Conservation (phyloP, 2,113 vertebrate genomes). For the Laterallus jamaicensis region DNA sequence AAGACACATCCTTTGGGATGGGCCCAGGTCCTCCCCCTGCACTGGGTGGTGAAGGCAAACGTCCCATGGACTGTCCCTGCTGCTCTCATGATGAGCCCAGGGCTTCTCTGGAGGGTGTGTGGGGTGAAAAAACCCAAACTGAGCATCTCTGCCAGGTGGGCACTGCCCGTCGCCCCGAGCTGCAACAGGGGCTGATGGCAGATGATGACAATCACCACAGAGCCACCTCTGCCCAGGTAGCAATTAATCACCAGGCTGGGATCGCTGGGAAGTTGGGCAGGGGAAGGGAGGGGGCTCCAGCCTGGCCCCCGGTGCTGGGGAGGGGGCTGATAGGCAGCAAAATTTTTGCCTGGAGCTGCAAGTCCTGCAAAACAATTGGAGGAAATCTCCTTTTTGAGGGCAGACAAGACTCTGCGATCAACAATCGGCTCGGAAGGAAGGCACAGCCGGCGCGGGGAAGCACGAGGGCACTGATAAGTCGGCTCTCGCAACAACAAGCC, state of each 20-base stretch:
- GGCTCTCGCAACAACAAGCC: conserved; percentile 8
- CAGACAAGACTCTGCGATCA: conserved; percentile 64
- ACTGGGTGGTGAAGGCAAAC: neutral
- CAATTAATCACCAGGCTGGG: neutral
- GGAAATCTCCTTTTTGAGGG: conserved; percentile 66
- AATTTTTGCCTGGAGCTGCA: conserved; percentile 12
- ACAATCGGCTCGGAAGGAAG: conserved; percentile 80
- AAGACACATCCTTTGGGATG: neutral
- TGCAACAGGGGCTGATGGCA: neutral
- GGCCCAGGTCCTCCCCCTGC: too few species aligned
- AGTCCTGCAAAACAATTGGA: conserved; percentile 75
- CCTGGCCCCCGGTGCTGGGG: neutral
- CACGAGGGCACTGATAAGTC: conserved; percentile 61
- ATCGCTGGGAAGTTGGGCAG: neutral
- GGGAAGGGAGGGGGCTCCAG: conserved; percentile 26
- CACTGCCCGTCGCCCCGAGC: rapidly evolving
- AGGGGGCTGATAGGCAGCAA: conserved; percentile 14
- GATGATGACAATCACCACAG: neutral
- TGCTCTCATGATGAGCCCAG: rapidly evolving
- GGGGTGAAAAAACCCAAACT: neutral
- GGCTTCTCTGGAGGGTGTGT: neutral
- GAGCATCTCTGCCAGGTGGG: neutral
- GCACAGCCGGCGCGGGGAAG: conserved; percentile 53
- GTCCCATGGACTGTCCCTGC: neutral
- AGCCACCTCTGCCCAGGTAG: neutral